Evolutionary conservation across 1,140 invertebrate species (phyloP), one percentile per base, ranked within the genome.

Genomic region (Lepidurus apus): DNA sequence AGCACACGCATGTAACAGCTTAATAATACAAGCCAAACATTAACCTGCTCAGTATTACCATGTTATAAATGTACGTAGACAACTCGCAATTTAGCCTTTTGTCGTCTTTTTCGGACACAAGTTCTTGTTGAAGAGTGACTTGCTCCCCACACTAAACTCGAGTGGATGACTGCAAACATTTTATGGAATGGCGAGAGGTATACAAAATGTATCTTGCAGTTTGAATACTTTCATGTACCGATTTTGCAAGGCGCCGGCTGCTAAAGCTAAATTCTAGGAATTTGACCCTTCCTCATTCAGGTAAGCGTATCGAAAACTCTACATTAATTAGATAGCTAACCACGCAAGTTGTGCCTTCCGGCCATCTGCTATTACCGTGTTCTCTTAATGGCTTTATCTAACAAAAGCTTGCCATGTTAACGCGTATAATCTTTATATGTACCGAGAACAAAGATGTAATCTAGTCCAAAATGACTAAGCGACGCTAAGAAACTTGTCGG

Each of bases 371-470:
- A 1, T 65, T 13, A 65, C 53, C 17, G 5, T 65, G 21, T 21
- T 65, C 21, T 65, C 53, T 65, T 65, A 9, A 65, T 65, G 53
- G 53, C 53, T 65, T 65, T 65, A 65, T 17, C 53, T 65, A 65
- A 9, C 21, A 65, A 34, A 65, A 65, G 53, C 53, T 65, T 65
- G 53, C 21, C 17, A 0, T 65, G 17, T 1, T 65, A 65, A 65
- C 13, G 47, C 47, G n/a, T 65, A 21, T 65, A 65, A 65, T 13
- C 53, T 65, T 13, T 65, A 21, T 65, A 34, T 34, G 6, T 65
- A 65, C 53, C 21, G 17, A 21, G 53, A 65, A 17, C 53, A 65
- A 65, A 5, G 53, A 65, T 65, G 53, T 21, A 65, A 65, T 65
- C 53, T 65, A 65, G 53, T 65, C 53, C 9, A 21, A 65, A 65